phyloP scores from a whole-genome alignment of 2,113 vertebrate species.

The mouse (Mus musculus) region GRCm39 chr9:106478001-106478500 shows the following conservation, averaged over 20 bases:
- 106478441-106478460: neutral
- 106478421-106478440: neutral
- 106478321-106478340: neutral
- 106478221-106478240: neutral
- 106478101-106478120: neutral
- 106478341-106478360: neutral
- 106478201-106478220: neutral
- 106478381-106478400: neutral
- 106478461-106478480: neutral
- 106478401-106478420: neutral
- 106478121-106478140: neutral
- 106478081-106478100: neutral
- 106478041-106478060: neutral
- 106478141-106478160: no score
- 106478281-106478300: no score
- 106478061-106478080: neutral
- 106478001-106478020: neutral
- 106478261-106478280: neutral
- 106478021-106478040: slow-evolving; percentile 30
- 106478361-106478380: neutral
- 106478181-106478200: neutral
- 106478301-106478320: neutral
- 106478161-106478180: neutral
- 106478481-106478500: neutral
- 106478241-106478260: neutral